These are phyloP conservation scores for Characodon lateralis DNA, from an alignment of 2,797 vertebrate species.

Conservation along the genomic window DNA sequence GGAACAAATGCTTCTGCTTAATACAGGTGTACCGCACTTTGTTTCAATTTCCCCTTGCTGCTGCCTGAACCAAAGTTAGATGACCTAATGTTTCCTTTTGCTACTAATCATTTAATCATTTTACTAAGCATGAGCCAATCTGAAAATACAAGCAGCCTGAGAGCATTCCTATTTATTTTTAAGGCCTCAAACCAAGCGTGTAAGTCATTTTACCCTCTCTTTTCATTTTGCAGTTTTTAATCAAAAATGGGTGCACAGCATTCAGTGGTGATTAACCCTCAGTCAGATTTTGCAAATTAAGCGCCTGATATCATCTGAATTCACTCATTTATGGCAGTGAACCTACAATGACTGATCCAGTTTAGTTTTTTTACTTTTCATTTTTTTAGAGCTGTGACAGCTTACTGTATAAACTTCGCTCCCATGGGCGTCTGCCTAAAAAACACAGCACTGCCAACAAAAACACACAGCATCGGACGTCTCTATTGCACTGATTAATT, in stretches of 20 bases:
- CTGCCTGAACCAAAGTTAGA: slow-evolving; percentile 42
- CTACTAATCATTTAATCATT: background rate
- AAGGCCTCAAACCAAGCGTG: slow-evolving; percentile 6
- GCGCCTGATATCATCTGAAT: slow-evolving; percentile 27
- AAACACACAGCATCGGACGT: slow-evolving; percentile 42
- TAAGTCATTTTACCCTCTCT: slow-evolving; percentile 15
- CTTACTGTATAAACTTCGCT: slow-evolving; percentile 11
- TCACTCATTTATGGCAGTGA: slow-evolving; percentile 4
- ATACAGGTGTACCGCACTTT: slow-evolving; percentile 58
- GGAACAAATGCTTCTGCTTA: slow-evolving; percentile 36
- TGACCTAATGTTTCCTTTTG: slow-evolving; percentile 11
- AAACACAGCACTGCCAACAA: slow-evolving; percentile 25
- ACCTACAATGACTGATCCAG: slow-evolving; percentile 1
- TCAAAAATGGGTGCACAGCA: slow-evolving; percentile 32
- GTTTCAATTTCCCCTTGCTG: slow-evolving; percentile 22
- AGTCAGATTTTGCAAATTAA: slow-evolving; percentile 45
- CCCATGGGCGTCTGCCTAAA: slow-evolving; percentile 23
- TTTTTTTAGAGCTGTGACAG: slow-evolving; percentile 32
- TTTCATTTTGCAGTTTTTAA: slow-evolving; percentile 53
- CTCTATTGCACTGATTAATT: slow-evolving; percentile 71
- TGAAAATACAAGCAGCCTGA: slow-evolving; percentile 14
- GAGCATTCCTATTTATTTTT: slow-evolving; percentile 27
- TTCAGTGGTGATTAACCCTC: slow-evolving; percentile 44
- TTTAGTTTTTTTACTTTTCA: background rate
- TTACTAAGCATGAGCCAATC: slow-evolving; percentile 4